Conservation (phyloP, 2,888 invertebrate species). For the Monoplex corrugatus region DNA sequence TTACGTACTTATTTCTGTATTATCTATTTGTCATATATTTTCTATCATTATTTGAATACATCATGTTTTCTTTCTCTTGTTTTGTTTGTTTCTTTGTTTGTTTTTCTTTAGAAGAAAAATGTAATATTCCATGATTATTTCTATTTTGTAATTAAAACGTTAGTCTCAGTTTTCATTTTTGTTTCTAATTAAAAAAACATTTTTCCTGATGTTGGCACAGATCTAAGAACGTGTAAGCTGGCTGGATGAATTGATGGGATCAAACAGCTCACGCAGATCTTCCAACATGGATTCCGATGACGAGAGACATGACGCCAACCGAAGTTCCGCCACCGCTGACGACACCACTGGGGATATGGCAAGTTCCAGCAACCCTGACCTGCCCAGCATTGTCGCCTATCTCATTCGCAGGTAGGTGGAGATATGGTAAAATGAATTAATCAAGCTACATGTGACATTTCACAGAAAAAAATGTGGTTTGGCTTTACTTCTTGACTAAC, state of each 20-base stretch:
- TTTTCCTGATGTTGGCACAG: not conserved
- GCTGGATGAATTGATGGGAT: slow-evolving; percentile 48
- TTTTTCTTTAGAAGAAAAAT: not conserved
- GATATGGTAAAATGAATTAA: not conserved
- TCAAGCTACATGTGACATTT: not conserved
- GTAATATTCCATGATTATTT: too few relatives aligned
- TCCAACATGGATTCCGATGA: slow-evolving; percentile 42
- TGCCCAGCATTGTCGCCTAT: slow-evolving; percentile 72
- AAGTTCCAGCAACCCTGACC: slow-evolving; percentile 66
- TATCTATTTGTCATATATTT: too few relatives aligned
- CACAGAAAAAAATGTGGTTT: not conserved
- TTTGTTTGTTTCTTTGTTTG: not conserved
- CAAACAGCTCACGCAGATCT: slow-evolving; percentile 44
- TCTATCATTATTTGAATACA: not conserved
- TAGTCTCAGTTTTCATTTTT: too few relatives aligned
- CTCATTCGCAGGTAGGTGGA: slow-evolving; percentile 70
- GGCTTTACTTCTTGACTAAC: too few relatives aligned
- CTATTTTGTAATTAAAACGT: too few relatives aligned
- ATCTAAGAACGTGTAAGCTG: not conserved
- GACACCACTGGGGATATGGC: slow-evolving; percentile 44
- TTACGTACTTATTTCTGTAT: too few relatives aligned
- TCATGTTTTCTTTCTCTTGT: not conserved
- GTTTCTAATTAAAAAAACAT: not conserved
- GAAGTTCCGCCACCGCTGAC: not conserved
- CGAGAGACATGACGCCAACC: not conserved